Evolutionary conservation across 1,140 invertebrate species (phyloP), one percentile per base, ranked within the genome.

Genomic region (Palaemon carinicauda): DNA sequence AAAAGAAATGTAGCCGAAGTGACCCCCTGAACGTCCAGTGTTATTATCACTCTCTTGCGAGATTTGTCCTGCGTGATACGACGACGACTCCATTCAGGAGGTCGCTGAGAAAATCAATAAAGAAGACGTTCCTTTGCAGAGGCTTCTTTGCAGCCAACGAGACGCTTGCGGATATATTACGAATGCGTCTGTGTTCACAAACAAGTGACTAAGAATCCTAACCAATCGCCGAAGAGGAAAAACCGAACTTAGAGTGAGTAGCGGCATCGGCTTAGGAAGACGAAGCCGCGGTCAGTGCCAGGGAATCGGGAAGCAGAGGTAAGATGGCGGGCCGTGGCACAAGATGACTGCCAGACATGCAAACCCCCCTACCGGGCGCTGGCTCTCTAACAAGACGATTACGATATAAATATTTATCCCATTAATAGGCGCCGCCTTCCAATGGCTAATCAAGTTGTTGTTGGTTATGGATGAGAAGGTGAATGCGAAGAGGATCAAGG

Each of bases 371-470:
- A 21, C 74, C 14, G 74, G 31, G 73, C 71, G 19, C 31, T 74
- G 33, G 41, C 82, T 27, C 77, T 86, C 75, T 79, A 86, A 86
- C 83, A 86, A 79, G 83, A 15, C 83, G 77, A 75, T 83, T 83
- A 83, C 71, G 71, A 54, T 86, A 85, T 85, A 80, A 86, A 86
- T 86, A 86, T 86, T 86, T 86, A 86, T 51, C 75, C 83, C 83
- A 86, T 86, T 86, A 86, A 80, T 86, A 86, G 50, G 71, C 24
- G 56, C 75, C 77, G 74, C 56, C 56, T 86, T 60, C 79, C 60
- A 51, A 86, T 86, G 52, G 75, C 50, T 79, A 80, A 69, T 86
- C 54, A 80, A 84, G 82, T 65, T 84, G 82, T 86, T 79, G 83
- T 65, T 53, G 83, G 54, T 50, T 79, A 86, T 86, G 52, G 77